Conservation (phyloP, 2,113 vertebrate genomes). For the Corythornis cristatus region DNA sequence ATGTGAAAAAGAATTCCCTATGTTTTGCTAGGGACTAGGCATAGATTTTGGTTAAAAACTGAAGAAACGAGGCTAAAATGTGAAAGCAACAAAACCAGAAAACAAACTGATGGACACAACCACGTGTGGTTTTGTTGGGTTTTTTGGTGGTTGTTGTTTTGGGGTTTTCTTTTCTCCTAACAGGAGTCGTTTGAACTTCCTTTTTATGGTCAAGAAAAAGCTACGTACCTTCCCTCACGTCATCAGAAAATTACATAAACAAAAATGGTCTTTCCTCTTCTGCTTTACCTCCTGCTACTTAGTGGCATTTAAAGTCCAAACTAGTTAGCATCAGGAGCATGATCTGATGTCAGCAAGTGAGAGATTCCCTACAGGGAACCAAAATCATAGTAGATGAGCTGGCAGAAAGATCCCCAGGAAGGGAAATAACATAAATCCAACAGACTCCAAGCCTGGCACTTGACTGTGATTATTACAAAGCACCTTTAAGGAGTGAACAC, state of each 20-base stretch:
- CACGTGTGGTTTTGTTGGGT: no score
- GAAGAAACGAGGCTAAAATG: neutral
- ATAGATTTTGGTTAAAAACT: neutral
- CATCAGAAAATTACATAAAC: neutral
- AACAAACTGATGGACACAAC: neutral
- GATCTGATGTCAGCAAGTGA: neutral
- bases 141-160: neutral
- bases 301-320: neutral
- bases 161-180: accelerated
- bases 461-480: neutral
- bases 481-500: neutral
- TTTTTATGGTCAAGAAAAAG: neutral
- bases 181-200: neutral
- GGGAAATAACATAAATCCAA: neutral
- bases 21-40: neutral
- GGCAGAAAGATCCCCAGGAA: neutral
- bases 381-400: constrained; percentile 28
- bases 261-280: neutral
- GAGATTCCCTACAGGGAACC: neutral
- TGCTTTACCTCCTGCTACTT: neutral
- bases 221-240: neutral
- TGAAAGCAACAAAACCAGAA: neutral
- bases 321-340: neutral
- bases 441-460: neutral
- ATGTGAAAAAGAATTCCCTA: neutral